Evolutionary conservation across 2,888 invertebrate species (phyloP).

Genomic region (Stegophylla sp.): DNA sequence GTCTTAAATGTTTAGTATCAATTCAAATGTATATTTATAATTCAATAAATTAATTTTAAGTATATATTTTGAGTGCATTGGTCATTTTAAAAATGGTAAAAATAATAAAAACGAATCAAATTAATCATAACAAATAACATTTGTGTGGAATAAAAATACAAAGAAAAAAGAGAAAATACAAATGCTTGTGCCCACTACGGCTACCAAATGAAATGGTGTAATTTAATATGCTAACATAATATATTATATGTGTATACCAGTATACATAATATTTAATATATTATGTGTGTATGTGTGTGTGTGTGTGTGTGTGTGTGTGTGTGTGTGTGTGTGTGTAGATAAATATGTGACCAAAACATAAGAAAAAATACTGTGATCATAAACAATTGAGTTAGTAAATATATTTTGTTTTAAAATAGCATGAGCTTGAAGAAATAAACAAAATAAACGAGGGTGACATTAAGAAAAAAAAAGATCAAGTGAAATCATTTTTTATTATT

Average conservation of each 20-base stretch:
- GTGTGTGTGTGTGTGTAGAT: not conserved
- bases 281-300: not conserved
- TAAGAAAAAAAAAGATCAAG: slow-evolving; percentile 60
- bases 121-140: slow-evolving; percentile 20
- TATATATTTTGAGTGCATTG: slow-evolving; percentile 2
- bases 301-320: not conserved
- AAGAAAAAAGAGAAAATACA: slow-evolving; percentile 5
- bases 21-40: not conserved
- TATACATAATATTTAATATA: not conserved
- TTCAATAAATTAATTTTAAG: not conserved
- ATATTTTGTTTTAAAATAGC: slow-evolving; percentile 26
- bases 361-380: slow-evolving; percentile 46
- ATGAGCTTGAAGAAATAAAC: slow-evolving; percentile 57
- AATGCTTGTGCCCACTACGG: slow-evolving; percentile 44
- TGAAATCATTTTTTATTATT: slow-evolving; percentile 61
- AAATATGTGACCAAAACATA: slow-evolving; percentile 13
- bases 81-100: not conserved
- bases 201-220: slow-evolving; percentile 34
- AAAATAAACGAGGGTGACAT: slow-evolving; percentile 58
- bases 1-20: slow-evolving; percentile 1
- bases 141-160: slow-evolving; percentile 13
- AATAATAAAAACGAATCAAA: not conserved
- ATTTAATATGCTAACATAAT: not conserved
- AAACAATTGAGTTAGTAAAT: slow-evolving; percentile 21
- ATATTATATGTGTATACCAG: not conserved